A percentile compares a stretch with the other conserved stretches of the same genome.
Evolutionary conservation across 2,797 vertebrate genomes (phyloP).

Genomic region (Sebastes iracundus): DNA sequence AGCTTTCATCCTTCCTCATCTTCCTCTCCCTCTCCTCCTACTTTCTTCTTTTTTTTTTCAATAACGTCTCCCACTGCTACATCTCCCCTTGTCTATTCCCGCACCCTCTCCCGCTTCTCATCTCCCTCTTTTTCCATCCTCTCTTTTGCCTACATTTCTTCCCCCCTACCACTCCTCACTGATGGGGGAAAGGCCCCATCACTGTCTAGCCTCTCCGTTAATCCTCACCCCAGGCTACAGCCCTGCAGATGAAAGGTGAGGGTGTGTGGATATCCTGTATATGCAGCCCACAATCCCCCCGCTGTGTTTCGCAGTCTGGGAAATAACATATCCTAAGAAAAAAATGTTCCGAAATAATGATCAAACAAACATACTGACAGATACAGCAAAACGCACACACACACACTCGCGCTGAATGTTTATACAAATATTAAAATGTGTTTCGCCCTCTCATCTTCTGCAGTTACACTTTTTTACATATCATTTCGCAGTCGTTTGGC

Average conservation of each 20-base stretch:
- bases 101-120: conserved; percentile 7
- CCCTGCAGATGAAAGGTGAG: conserved; percentile 76
- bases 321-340: conserved; percentile 53
- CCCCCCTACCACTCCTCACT: conserved; percentile 28
- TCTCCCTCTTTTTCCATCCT: neutral
- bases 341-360: conserved; percentile 57
- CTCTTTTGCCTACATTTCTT: conserved; percentile 26
- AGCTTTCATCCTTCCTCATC: conserved; percentile 41
- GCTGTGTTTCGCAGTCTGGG: conserved; percentile 58
- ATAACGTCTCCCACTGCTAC: conserved; percentile 51
- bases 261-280: conserved; percentile 56
- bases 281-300: conserved; percentile 48
- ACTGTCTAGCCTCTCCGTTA: conserved; percentile 68
- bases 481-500: conserved; percentile 16
- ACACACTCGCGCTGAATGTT: conserved; percentile 16
- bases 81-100: conserved; percentile 17
- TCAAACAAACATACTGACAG: conserved; percentile 46
- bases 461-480: conserved; percentile 21
- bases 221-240: conserved; percentile 74
- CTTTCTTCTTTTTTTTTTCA: conserved; percentile 29
- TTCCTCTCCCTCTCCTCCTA: conserved; percentile 15
- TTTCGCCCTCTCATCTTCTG: conserved; percentile 27
- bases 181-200: conserved; percentile 52
- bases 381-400: conserved; percentile 3
- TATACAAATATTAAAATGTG: conserved; percentile 45